Conservation (phyloP, 2,888 invertebrate species). For the Druceiella hillmani region DNA sequence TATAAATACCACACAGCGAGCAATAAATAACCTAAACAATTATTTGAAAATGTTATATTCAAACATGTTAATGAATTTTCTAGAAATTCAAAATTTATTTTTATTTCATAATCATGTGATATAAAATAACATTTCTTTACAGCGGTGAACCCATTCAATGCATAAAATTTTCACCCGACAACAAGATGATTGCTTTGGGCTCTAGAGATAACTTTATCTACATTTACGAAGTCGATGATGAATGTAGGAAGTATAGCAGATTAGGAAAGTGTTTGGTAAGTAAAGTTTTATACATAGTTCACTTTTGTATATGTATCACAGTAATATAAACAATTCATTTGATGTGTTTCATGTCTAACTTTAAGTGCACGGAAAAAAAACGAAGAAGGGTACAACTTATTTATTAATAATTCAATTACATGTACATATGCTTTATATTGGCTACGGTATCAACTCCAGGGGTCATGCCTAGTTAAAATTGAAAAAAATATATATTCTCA, state of each 20-base stretch:
- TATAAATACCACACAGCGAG: no score
- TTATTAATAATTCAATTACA: background rate
- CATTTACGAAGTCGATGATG: constrained; percentile 77
- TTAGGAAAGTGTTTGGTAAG: constrained; percentile 82
- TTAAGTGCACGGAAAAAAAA: constrained; percentile 48
- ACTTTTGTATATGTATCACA: background rate
- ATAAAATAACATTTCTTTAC: no score
- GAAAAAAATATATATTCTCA: no score
- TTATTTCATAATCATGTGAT: no score
- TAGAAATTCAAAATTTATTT: no score
- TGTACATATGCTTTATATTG: no score
- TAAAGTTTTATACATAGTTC: constrained; percentile 17
- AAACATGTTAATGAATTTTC: no score
- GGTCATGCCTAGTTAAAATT: no score
- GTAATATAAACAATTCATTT: background rate
- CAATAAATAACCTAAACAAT: no score
- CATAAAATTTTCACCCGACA: constrained; percentile 76
- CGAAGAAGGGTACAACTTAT: constrained; percentile 43
- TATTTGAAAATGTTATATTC: no score
- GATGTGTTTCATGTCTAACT: constrained; percentile 32
- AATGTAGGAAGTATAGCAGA: constrained; percentile 69
- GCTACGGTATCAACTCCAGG: no score
- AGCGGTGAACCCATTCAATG: constrained; percentile 60
- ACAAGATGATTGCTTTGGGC: constrained; percentile 74
- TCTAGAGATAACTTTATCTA: constrained; percentile 88